Evolutionary conservation across 2,888 invertebrate genomes (phyloP), one percentile per base, ranked within the genome.

Genomic region (Drosophila subquinaria): DNA sequence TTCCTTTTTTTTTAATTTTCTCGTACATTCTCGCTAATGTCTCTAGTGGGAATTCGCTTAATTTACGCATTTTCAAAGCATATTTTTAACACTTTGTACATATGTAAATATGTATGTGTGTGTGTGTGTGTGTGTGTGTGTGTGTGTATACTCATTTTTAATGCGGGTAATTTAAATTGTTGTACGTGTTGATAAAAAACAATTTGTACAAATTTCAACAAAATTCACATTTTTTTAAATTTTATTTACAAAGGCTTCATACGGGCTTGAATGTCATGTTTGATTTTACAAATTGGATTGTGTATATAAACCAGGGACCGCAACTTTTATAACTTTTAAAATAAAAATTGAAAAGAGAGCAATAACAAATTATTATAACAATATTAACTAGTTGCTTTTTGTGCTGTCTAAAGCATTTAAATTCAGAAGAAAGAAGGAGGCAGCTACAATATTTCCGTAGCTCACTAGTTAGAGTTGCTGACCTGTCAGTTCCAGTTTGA

Each of bases 91-190:
- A 60, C 10, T 59, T 52, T 47, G 27, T 17, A 17, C 20, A 27
- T 42, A 50, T 11, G 23, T 4, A 38, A 4, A 9, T 36, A n/a
- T 9, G 1, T n/a, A 4, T n/a, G 2, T 9, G 3, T 17, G 1
- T 50, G 17, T 50, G 15, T 50, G 27, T 4, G 17, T 15, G 35
- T 20, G n/a, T 45, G 13, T 27, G 20, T 23, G 6, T 45, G n/a
- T 48, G 30, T 9, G 27, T 3, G 0, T 8, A 33, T 36, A 48
- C 27, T 9, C 10, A 17, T 33, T 23, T 56, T 15, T 56, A 27
- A 60, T 51, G 60, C 68, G 45, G 43, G 35, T 60, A 55, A 33
- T 51, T 60, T 59, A 11, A 27, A 50, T 40, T 47, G 2, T 36
- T 51, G 53, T 5, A 11, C 43, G 27, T 35, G n/a, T 43, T 33